Evolutionary conservation across 1,140 invertebrate species (phyloP).

Genomic region (Zaprionus nigranus): DNA sequence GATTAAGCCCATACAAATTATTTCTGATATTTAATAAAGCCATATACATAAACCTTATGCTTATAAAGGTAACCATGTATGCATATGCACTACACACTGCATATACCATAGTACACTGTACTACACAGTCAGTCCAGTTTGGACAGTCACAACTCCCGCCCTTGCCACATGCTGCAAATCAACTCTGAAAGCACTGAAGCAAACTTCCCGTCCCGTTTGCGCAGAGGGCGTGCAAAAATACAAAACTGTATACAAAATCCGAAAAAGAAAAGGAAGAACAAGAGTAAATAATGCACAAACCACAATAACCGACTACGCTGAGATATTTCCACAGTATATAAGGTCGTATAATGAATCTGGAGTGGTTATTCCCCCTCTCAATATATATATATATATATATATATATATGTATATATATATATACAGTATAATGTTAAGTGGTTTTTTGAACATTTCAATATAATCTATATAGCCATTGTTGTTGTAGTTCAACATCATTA

Average conservation of each 20-base stretch:
- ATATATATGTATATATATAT: no score
- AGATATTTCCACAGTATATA: not conserved
- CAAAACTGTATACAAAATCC: no score
- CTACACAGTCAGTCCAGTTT: not conserved
- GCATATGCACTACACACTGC: not conserved
- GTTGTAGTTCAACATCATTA: not conserved
- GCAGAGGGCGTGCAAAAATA: constrained; percentile 60
- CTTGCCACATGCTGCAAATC: constrained; percentile 15
- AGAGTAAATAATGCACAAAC: constrained; percentile 23
- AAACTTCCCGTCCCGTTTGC: constrained; percentile 73
- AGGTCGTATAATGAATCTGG: not conserved
- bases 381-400: no score
- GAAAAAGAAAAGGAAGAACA: not conserved
- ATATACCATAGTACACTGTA: not conserved
- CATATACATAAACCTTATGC: not conserved
- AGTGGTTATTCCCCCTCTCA: not conserved
- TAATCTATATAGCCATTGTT: not conserved
- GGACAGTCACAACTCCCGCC: not conserved
- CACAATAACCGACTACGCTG: not conserved
- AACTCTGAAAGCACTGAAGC: constrained; percentile 56
- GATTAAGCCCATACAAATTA: no score
- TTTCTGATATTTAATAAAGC: not conserved
- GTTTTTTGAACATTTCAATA: not conserved
- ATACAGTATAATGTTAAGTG: not conserved
- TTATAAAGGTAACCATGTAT: not conserved